Evolutionary conservation across 2,113 vertebrate genomes (phyloP), one percentile per base, ranked within the genome.

Genomic region (Ceratotherium simum): DNA sequence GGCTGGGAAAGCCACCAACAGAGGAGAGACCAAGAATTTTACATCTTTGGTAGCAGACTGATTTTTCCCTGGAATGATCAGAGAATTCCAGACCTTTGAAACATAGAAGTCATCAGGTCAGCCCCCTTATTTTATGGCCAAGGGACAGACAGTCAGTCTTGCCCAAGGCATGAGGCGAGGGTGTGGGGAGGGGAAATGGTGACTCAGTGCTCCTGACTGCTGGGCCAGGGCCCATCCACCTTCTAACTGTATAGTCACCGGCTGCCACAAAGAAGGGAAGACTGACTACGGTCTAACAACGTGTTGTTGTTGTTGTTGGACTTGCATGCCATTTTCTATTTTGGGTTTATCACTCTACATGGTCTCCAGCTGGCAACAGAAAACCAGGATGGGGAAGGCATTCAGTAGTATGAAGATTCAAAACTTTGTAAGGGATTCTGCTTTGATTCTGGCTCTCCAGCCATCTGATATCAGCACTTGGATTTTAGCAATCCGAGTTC

Each of bases 251-350:
- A 18, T 5, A 51, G n/a, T 27, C 36, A 46, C 25, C 31, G 21
- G 13, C 14, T 36, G 51, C 56, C n/a, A 9, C 23, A 23, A 12
- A 54, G 76, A 62, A 67, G 60, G 60, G 87, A 33, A 42, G n/a
- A 11, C 23, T 7, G 3, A 1, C 20, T 1, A 12, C 0, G 20
- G 33, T 5, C 25, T 11, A 58, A 62, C 8, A 1, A 8, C 10
- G 12, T 0, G 2, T 60, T 42, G 42, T 42, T 42, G 42, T 42
- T 42, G 42, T 42, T 42, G 42, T 42, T 42, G 39, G 79, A 25
- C 46, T 54, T 58, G 2, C 1, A 2, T 76, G 39, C n/a, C 51
- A 69, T 6, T 58, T 12, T 90, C 7, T 80, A 1, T 17, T 79
- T 51, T 21, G 20, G 46, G 13, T 78, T 72, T 84, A 54, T 39